These are phyloP conservation scores for Cynocephalus volans DNA, from an alignment of 2,113 vertebrate species.

Conservation along the genomic window DNA sequence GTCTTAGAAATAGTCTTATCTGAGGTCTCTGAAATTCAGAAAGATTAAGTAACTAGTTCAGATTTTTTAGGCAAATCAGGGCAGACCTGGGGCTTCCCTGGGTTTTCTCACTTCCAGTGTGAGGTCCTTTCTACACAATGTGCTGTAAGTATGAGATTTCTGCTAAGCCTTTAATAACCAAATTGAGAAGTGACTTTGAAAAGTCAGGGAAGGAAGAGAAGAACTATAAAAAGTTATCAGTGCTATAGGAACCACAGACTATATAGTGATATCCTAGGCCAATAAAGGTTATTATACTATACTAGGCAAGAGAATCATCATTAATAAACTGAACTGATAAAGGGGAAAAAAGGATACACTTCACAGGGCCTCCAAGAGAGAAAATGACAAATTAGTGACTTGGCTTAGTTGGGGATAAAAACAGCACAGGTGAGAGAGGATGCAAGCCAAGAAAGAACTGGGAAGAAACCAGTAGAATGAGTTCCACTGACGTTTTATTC, in stretches of 20 bases:
- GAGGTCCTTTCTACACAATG: not conserved
- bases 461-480: not conserved
- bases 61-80: not conserved
- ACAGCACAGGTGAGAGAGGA: not conserved
- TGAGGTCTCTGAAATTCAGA: not conserved
- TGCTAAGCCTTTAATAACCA: slow-evolving; percentile 15
- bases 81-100: not conserved
- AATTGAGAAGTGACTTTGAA: slow-evolving; percentile 49
- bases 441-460: not conserved
- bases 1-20: slow-evolving; percentile 23
- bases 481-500: slow-evolving; percentile 5
- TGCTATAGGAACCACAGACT: not conserved
- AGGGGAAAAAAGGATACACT: not conserved
- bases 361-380: not conserved
- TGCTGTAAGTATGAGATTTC: slow-evolving; percentile 25
- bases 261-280: not conserved
- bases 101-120: not conserved
- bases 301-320: not conserved
- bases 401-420: not conserved
- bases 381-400: not conserved
- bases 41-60: not conserved
- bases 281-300: not conserved
- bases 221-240: not conserved
- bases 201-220: not conserved
- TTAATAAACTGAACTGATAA: not conserved